Conservation (phyloP, 2,888 invertebrate genomes). For the Odontothrips loti region DNA sequence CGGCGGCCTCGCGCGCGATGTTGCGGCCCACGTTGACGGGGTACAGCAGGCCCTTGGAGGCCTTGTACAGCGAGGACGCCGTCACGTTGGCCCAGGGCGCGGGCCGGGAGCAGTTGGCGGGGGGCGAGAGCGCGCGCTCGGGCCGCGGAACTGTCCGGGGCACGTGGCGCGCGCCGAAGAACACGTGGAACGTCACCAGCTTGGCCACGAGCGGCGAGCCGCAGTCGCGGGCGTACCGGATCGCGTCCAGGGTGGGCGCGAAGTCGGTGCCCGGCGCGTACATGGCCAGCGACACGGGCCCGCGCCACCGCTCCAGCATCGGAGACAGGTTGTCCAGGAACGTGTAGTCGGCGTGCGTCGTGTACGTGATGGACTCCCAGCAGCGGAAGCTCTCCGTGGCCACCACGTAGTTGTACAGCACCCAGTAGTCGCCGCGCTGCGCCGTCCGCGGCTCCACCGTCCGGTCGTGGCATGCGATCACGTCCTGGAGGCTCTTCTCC, state of each 20-base stretch:
- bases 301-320: slow-evolving; percentile 79
- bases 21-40: slow-evolving; percentile 88
- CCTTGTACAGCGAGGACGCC: slow-evolving; percentile 65
- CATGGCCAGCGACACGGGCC: slow-evolving; percentile 80
- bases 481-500: slow-evolving; percentile 46
- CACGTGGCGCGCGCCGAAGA: slow-evolving; percentile 81
- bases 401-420: slow-evolving; percentile 78
- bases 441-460: slow-evolving; percentile 57
- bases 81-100: slow-evolving; percentile 67
- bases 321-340: slow-evolving; percentile 86
- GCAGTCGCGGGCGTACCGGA: slow-evolving; percentile 76
- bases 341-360: slow-evolving; percentile 87
- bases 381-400: slow-evolving; percentile 54
- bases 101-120: slow-evolving; percentile 65
- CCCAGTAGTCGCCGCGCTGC: slow-evolving; percentile 81
- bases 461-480: slow-evolving; percentile 62
- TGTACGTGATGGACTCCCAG: slow-evolving; percentile 83
- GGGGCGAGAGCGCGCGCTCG: slow-evolving; percentile 51
- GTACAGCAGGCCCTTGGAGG: slow-evolving; percentile 74
- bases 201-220: slow-evolving; percentile 64
- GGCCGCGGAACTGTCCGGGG: slow-evolving; percentile 57
- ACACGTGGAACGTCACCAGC: slow-evolving; percentile 82
- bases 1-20: slow-evolving; percentile 76
- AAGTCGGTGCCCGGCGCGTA: slow-evolving; percentile 85
- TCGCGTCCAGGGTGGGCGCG: slow-evolving; percentile 68